Conservation (phyloP, 2,888 invertebrate genomes). For the Zonitis immaculata region DNA sequence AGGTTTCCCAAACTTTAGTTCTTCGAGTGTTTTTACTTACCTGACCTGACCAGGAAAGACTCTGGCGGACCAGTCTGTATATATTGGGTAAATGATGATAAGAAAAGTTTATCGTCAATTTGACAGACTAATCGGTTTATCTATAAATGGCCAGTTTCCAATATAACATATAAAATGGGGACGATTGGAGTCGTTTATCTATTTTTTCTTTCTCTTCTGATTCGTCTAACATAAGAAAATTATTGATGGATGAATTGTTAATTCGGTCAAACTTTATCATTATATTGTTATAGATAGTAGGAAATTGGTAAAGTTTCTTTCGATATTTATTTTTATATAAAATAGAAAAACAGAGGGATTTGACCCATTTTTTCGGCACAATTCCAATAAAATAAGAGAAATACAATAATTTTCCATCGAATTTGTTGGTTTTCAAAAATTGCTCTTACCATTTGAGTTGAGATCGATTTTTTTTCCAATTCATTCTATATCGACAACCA, state of each 20-base stretch:
- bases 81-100: too few species aligned
- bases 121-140: neutral
- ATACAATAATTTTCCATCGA: neutral
- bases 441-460: too few species aligned
- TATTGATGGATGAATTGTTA: neutral
- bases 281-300: neutral
- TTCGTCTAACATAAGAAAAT: neutral
- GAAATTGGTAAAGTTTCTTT: neutral
- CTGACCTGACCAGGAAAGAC: too few species aligned
- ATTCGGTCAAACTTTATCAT: neutral
- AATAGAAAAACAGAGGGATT: too few species aligned
- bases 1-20: too few species aligned
- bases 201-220: too few species aligned
- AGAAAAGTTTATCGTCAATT: neutral
- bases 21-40: too few species aligned
- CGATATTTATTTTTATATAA: too few species aligned
- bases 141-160: neutral
- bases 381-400: neutral
- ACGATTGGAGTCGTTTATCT: too few species aligned
- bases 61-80: conserved; percentile 9
- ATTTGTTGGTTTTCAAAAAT: neutral
- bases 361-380: neutral
- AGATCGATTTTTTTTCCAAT: neutral
- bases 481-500: neutral
- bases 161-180: neutral